Conservation (phyloP, 2,797 vertebrate species). For the Triplophysa yarkandensis region DNA sequence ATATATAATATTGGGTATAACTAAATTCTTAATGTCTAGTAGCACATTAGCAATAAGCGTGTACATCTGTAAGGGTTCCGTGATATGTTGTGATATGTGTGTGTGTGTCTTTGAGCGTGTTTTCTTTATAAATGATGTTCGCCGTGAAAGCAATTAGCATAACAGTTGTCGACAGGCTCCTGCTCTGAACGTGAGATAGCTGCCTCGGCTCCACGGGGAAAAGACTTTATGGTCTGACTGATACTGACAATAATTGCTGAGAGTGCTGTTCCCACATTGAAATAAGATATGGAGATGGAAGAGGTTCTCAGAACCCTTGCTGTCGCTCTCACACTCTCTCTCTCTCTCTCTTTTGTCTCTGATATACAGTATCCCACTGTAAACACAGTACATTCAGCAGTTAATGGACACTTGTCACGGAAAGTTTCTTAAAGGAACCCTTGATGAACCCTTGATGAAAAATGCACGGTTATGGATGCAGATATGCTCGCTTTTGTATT, state of each 20-base stretch:
- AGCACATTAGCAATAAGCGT: slow-evolving; percentile 7
- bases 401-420: background rate
- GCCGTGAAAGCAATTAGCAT: slow-evolving; percentile 78
- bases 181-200: slow-evolving; percentile 67
- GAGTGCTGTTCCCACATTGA: slow-evolving; percentile 64
- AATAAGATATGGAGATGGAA: slow-evolving; percentile 64
- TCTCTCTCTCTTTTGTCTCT: background rate
- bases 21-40: background rate
- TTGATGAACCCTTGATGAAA: background rate
- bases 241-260: slow-evolving; percentile 74
- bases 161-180: slow-evolving; percentile 77
- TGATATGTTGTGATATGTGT: slow-evolving; percentile 31
- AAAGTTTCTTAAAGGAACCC: background rate
- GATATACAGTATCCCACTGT: background rate
- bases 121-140: slow-evolving; percentile 74
- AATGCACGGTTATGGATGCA: no score
- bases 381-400: background rate
- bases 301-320: slow-evolving; percentile 19
- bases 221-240: slow-evolving; percentile 71
- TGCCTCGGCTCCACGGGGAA: slow-evolving; percentile 73
- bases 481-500: background rate
- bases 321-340: background rate
- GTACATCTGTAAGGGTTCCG: background rate
- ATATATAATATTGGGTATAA: no score
- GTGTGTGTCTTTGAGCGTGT: slow-evolving; percentile 66